Evolutionary conservation across 2,797 vertebrate genomes (phyloP), one percentile per base, ranked within the genome.

Genomic region (Lepilemur septentrionalis): DNA sequence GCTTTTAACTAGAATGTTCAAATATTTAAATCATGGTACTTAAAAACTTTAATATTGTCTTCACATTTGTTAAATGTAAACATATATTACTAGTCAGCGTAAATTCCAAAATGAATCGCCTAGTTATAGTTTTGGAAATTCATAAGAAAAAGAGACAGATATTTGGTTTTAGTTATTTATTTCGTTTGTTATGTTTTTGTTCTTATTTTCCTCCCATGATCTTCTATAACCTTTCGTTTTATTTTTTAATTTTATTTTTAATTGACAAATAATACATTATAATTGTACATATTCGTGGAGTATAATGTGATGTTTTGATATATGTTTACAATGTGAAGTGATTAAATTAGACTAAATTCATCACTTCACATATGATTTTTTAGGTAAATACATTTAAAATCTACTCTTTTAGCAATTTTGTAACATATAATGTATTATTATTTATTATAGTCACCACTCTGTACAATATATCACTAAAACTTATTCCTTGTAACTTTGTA

Each of bases 1-100:
- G 38, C 35, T 94, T 73, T 88, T 50, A 89, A 69, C 57, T 50
- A 70, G 59, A 73, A 89, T n/a, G 0, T 52, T 86, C 7, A 52
- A 48, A 32, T 80, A 69, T 25, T 2, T 93, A 63, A 92, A 84
- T 15, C 10, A 4, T 28, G 3, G 52, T 41, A 13, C 30, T 83
- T 93, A 20, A 70, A 86, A 93, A 80, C 5, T 76, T 86, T 38
- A 86, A 76, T 30, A 61, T 81, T 89, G 55, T 97, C 13, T 61
- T 90, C 11, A 22, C 2, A 32, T 63, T 46, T 80, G 25, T 30
- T 67, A 85, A 96, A 75, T 70, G 57, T 70, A 35, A 86, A 91
- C 90, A 89, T 4, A 32, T 55, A 63, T 22, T 91, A 79, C 18
- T 32, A 81, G 52, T 63, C 11, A 86, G 50, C 82, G 2, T n/a